These are phyloP conservation scores for Gortyna flavago DNA, from an alignment of 2,888 invertebrate species.

Conservation along the genomic window DNA sequence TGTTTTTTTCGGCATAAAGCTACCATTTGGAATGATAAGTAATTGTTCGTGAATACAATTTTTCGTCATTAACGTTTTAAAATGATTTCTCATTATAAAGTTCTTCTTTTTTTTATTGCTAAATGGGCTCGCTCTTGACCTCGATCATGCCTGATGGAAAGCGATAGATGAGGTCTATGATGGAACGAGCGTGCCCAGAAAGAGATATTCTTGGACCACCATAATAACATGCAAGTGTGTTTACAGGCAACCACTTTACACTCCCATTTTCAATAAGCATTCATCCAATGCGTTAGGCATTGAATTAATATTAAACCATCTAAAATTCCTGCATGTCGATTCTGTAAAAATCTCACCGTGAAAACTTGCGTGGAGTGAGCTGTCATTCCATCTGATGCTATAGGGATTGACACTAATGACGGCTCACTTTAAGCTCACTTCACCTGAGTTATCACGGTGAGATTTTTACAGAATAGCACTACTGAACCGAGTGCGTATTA, in stretches of 20 bases:
- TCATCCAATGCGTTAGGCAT: not conserved
- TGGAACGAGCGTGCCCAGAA: too few relatives aligned
- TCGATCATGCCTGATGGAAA: too few relatives aligned
- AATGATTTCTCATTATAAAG: not conserved
- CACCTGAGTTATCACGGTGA: too few relatives aligned
- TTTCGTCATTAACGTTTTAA: not conserved
- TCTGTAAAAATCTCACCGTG: too few relatives aligned
- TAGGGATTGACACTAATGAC: too few relatives aligned
- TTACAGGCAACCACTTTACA: not conserved
- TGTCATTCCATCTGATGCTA: too few relatives aligned
- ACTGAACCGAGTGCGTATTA: not conserved
- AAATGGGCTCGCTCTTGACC: too few relatives aligned
- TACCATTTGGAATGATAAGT: not conserved
- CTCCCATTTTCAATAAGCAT: not conserved
- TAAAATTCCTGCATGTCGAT: constrained; percentile 1
- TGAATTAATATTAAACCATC: not conserved
- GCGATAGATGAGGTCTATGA: too few relatives aligned
- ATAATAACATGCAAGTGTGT: not conserved
- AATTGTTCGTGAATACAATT: not conserved
- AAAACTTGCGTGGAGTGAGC: too few relatives aligned
- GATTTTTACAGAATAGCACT: too few relatives aligned
- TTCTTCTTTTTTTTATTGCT: too few relatives aligned
- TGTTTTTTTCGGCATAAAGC: not conserved
- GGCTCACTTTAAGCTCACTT: too few relatives aligned
- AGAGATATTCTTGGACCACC: not conserved